Evolutionary conservation across 2,888 invertebrate genomes (phyloP).

Genomic region (Morpho deidamia): DNA sequence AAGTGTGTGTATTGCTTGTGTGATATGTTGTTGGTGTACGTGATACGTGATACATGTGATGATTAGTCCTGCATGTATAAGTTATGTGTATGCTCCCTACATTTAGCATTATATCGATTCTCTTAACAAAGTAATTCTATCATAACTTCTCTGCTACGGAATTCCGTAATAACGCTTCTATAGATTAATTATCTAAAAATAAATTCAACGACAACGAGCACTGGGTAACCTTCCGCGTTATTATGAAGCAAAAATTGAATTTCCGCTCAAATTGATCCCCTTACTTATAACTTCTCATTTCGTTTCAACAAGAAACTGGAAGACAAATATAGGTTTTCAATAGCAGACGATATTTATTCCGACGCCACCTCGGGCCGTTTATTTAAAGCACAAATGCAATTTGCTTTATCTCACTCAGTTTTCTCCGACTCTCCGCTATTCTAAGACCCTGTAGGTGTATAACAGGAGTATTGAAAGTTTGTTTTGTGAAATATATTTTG

Average conservation of each 20-base stretch:
- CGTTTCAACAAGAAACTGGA: conserved; percentile 8
- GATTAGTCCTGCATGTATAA: too few species aligned
- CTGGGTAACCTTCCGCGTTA: neutral
- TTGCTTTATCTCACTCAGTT: conserved; percentile 22
- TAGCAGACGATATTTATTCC: conserved; percentile 15
- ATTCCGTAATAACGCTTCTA: too few species aligned
- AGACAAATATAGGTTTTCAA: conserved; percentile 21
- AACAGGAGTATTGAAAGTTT: conserved; percentile 9
- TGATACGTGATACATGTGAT: too few species aligned
- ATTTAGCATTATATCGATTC: too few species aligned
- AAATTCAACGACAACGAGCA: neutral
- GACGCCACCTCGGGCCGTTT: conserved; percentile 17
- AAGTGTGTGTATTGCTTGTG: too few species aligned
- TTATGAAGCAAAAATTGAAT: neutral
- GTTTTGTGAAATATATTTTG: conserved; percentile 12
- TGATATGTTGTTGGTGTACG: too few species aligned
- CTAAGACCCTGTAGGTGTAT: conserved; percentile 12
- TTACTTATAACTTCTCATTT: conserved; percentile 10
- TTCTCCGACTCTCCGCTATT: conserved; percentile 11
- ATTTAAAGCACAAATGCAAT: conserved; percentile 30
- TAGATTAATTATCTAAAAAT: neutral
- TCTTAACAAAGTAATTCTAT: too few species aligned
- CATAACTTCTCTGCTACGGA: too few species aligned
- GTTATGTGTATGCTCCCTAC: too few species aligned
- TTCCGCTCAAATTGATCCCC: conserved; percentile 8